Percentiles rank a stretch among this genome's conserved stretches.
phyloP scores from a whole-genome alignment of 2,888 invertebrate genomes.

The Phyto melanocephala region DNA sequence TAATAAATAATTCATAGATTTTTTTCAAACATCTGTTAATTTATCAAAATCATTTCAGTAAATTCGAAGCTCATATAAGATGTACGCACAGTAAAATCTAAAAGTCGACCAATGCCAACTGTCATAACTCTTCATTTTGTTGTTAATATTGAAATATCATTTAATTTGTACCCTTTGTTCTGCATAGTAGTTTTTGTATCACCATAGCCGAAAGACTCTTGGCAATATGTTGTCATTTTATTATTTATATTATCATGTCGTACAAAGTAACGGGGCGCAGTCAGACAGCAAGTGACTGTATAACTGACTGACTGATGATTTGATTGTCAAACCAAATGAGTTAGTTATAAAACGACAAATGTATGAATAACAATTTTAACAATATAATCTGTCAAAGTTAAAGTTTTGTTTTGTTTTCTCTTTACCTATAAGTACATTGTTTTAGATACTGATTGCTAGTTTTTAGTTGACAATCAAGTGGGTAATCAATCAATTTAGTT shows the following conservation, averaged over 20 bases:
- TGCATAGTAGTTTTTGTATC: slow-evolving; percentile 8
- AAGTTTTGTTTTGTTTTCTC: slow-evolving; percentile 47
- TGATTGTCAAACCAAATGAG: neutral
- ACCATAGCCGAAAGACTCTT: slow-evolving; percentile 38
- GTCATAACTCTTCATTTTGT: neutral
- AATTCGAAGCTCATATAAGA: neutral
- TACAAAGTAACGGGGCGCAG: neutral
- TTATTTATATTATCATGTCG: slow-evolving; percentile 32
- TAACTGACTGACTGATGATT: neutral
- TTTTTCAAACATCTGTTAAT: too few species aligned
- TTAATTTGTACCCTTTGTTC: slow-evolving; percentile 20
- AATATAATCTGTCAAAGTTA: slow-evolving; percentile 68
- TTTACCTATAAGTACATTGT: slow-evolving; percentile 13
- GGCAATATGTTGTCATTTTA: slow-evolving; percentile 60
- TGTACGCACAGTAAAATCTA: neutral
- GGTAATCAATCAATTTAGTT: slow-evolving; percentile 71
- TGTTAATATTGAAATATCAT: slow-evolving; percentile 28
- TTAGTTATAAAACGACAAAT: slow-evolving; percentile 45
- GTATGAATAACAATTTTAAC: slow-evolving; percentile 55
- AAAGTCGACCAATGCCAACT: neutral
- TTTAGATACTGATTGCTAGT: neutral
- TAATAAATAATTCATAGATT: too few species aligned
- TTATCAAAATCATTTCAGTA: too few species aligned
- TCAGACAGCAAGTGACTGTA: slow-evolving; percentile 4
- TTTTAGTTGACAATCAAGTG: neutral